Conservation (phyloP, 2,888 invertebrate genomes). For the Nycteola revayana region DNA sequence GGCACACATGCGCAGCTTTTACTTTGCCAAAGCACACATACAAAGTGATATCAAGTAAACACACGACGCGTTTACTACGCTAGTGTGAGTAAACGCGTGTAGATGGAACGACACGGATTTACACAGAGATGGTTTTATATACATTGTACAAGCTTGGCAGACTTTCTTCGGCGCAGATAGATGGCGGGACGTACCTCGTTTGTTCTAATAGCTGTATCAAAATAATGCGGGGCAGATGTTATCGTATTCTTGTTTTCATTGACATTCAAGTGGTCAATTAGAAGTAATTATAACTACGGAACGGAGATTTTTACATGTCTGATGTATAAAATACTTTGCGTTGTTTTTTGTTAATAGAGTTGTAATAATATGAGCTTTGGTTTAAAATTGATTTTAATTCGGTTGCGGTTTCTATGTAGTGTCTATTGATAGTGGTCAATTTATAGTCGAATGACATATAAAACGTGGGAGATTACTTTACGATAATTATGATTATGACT, state of each 20-base stretch:
- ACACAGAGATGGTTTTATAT: slow-evolving; percentile 32
- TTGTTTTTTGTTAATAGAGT: slow-evolving; percentile 3
- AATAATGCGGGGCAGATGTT: slow-evolving; percentile 13
- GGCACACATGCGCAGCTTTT: slow-evolving; percentile 36
- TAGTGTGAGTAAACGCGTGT: slow-evolving; percentile 37
- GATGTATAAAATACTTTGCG: not conserved
- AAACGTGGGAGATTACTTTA: too few species aligned
- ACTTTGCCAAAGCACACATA: slow-evolving; percentile 30
- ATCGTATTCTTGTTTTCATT: slow-evolving; percentile 15
- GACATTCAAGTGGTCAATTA: slow-evolving; percentile 22
- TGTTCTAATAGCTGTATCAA: slow-evolving; percentile 3
- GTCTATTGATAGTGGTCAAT: too few species aligned
- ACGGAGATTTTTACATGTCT: not conserved
- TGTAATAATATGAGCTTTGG: slow-evolving; percentile 2
- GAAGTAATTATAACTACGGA: slow-evolving; percentile 10
- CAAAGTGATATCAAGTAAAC: slow-evolving; percentile 22
- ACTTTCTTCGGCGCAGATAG: slow-evolving; percentile 39
- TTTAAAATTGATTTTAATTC: slow-evolving; percentile 31
- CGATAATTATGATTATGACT: too few species aligned
- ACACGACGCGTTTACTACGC: slow-evolving; percentile 21
- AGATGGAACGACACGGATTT: slow-evolving; percentile 32
- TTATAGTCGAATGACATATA: too few species aligned
- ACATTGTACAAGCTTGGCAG: slow-evolving; percentile 27
- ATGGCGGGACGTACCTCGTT: slow-evolving; percentile 47
- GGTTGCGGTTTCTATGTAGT: slow-evolving; percentile 16